These are phyloP conservation scores for Andrena flavipes DNA, from an alignment of 2,888 invertebrate genomes.

Conservation along the genomic window DNA sequence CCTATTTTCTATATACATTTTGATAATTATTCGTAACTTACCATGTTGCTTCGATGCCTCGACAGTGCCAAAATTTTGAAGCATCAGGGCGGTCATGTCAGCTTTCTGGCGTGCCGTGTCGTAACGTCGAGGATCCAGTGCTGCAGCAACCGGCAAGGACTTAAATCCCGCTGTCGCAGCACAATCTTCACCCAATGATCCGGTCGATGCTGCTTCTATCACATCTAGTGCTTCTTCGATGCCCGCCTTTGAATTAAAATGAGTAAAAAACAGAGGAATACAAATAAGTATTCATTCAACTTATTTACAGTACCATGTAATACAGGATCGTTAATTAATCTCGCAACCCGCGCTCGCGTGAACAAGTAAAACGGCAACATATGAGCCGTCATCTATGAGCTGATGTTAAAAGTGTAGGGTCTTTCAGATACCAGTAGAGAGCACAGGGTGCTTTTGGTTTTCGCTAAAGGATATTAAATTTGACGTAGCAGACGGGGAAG, in stretches of 20 bases:
- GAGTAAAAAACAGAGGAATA: neutral
- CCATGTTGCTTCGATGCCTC: constrained; percentile 85
- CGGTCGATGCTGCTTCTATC: constrained; percentile 87
- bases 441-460: too few species aligned
- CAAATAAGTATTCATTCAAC: neutral
- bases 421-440: too few species aligned
- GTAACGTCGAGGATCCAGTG: constrained; percentile 90
- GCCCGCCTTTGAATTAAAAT: constrained; percentile 41
- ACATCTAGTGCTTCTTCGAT: constrained; percentile 89
- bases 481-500: too few species aligned
- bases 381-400: too few species aligned
- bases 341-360: too few species aligned
- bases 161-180: constrained; percentile 77
- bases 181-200: constrained; percentile 77
- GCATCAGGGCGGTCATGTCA: constrained; percentile 91
- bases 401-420: too few species aligned
- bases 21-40: constrained; percentile 71
- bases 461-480: too few species aligned
- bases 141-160: constrained; percentile 89
- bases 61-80: constrained; percentile 89
- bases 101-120: constrained; percentile 92
- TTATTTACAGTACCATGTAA: neutral
- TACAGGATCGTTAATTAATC: too few species aligned
- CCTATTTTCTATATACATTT: neutral
- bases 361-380: too few species aligned